These are phyloP conservation scores for Zhuqinia jingwanae DNA, from an alignment of 2,888 invertebrate species.

Conservation along the genomic window DNA sequence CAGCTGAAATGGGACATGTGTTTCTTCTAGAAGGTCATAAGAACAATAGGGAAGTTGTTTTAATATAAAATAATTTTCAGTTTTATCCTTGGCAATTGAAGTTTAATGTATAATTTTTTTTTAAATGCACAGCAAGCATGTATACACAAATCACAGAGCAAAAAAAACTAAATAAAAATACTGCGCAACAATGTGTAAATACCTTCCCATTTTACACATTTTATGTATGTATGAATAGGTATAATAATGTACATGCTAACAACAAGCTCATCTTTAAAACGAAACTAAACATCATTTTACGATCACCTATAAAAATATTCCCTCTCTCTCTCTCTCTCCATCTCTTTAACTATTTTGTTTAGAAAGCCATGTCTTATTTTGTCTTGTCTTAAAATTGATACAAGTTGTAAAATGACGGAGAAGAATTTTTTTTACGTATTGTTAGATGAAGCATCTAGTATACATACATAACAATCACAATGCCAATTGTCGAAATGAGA, in stretches of 20 bases:
- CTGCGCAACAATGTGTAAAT: background rate
- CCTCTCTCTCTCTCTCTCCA: background rate
- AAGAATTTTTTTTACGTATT: background rate
- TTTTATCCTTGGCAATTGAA: slow-evolving; percentile 53
- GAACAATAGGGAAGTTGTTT: slow-evolving; percentile 60
- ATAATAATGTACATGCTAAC: background rate
- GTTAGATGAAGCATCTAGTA: background rate
- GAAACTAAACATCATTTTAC: slow-evolving; percentile 26
- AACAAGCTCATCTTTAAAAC: background rate
- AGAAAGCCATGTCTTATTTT: slow-evolving; percentile 24
- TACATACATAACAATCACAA: no score
- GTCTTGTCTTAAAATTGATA: background rate
- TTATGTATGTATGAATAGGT: background rate
- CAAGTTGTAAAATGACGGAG: background rate
- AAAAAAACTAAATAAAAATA: no score
- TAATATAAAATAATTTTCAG: background rate
- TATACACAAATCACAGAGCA: background rate
- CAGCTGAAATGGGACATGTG: background rate
- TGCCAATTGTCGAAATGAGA: no score
- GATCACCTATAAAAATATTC: slow-evolving; percentile 38
- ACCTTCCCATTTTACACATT: background rate
- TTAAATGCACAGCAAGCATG: slow-evolving; percentile 3
- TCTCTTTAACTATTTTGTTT: slow-evolving; percentile 12
- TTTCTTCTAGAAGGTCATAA: slow-evolving; percentile 43
- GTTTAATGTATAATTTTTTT: slow-evolving; percentile 14